phyloP scores from a whole-genome alignment of 2,888 invertebrate genomes.

The Cephus sareptanus region DNA sequence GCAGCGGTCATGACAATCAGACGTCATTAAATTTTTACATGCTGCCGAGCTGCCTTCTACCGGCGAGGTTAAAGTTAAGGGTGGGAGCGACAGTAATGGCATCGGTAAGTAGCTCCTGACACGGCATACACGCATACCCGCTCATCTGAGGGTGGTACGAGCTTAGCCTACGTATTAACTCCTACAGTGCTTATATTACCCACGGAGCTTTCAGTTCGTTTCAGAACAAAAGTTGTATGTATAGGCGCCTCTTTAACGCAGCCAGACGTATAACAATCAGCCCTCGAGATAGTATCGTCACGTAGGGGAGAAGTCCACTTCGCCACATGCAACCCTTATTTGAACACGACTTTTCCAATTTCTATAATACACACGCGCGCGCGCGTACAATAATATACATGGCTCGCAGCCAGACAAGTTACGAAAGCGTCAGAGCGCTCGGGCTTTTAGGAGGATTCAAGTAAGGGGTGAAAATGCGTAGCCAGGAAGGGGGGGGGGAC shows the following conservation, averaged over 20 bases:
- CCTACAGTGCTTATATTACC: neutral
- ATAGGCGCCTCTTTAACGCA: neutral
- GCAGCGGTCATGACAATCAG: conserved; percentile 38
- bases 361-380: neutral
- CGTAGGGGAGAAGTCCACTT: neutral
- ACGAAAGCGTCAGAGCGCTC: neutral
- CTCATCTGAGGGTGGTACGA: neutral
- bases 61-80: conserved; percentile 12
- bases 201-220: neutral
- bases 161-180: neutral
- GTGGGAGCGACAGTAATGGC: conserved; percentile 35
- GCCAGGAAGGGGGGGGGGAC: neutral
- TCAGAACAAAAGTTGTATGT: neutral
- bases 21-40: conserved; percentile 38
- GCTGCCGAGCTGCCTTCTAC: conserved; percentile 8
- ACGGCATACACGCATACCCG: conserved; percentile 12
- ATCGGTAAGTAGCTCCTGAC: conserved; percentile 34
- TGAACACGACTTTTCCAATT: neutral
- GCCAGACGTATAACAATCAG: conserved; percentile 9
- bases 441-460: neutral
- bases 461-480: neutral
- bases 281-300: conserved; percentile 7
- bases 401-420: neutral
- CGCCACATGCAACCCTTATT: neutral
- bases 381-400: neutral